Percentiles rank a stretch among this genome's conserved stretches.
Evolutionary conservation across 2,113 vertebrate species (phyloP).

Genomic region (Phocoena sinus): DNA sequence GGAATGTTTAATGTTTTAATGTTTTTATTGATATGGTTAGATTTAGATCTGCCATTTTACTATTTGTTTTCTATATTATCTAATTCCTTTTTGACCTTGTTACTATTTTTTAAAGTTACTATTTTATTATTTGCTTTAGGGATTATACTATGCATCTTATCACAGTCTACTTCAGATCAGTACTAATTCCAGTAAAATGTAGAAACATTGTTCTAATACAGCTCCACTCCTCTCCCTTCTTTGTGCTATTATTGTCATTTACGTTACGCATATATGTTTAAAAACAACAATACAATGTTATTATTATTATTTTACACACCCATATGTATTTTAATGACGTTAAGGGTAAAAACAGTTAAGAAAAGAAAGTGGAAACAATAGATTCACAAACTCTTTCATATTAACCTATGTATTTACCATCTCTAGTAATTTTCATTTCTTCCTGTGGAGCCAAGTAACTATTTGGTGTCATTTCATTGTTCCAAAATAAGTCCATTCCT

Average conservation of each 20-base stretch:
- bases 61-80: background rate
- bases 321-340: background rate
- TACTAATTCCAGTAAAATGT: background rate
- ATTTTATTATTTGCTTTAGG: background rate
- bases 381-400: background rate
- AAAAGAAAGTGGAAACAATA: background rate
- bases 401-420: background rate
- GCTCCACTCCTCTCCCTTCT: background rate
- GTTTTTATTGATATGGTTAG: background rate
- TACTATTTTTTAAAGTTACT: background rate
- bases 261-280: background rate
- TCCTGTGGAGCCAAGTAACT: background rate
- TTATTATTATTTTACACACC: background rate
- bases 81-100: background rate
- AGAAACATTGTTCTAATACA: background rate
- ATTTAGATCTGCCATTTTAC: background rate
- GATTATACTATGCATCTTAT: background rate
- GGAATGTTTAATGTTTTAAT: background rate
- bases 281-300: background rate
- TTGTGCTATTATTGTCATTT: background rate
- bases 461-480: background rate
- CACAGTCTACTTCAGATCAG: background rate
- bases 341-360: background rate
- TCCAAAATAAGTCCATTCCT: background rate
- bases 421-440: background rate